These are phyloP conservation scores for Turnix velox DNA, from an alignment of 2,113 vertebrate species.

Conservation along the genomic window DNA sequence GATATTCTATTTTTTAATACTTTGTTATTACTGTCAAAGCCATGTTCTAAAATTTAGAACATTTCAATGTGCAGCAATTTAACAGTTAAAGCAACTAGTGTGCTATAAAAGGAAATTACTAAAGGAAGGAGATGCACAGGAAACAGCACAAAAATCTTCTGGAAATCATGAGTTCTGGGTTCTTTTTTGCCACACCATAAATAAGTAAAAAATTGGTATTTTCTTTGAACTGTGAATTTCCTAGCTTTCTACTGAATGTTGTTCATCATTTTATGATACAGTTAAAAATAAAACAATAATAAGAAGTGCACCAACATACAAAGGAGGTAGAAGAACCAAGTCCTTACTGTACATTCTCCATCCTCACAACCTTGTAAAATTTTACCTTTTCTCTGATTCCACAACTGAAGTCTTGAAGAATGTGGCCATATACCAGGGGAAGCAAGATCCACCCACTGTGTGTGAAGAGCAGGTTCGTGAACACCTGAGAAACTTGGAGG, in stretches of 20 bases:
- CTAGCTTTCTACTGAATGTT: neutral
- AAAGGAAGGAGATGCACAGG: neutral
- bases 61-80: neutral
- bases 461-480: no score
- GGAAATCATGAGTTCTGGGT: neutral
- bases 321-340: neutral
- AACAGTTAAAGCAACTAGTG: neutral
- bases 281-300: neutral
- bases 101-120: neutral
- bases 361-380: neutral
- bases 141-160: neutral
- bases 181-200: neutral
- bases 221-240: neutral
- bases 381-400: neutral
- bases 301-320: accelerated
- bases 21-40: neutral
- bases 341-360: neutral
- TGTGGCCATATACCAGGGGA: no score
- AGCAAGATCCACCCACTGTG: no score
- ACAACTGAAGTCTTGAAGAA: no score
- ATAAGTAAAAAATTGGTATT: neutral
- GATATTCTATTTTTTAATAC: neutral
- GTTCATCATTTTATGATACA: neutral
- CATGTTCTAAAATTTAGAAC: neutral
- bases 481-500: no score